These are phyloP conservation scores for Pseudonaja textilis DNA, from an alignment of 2,113 vertebrate species.

Conservation along the genomic window DNA sequence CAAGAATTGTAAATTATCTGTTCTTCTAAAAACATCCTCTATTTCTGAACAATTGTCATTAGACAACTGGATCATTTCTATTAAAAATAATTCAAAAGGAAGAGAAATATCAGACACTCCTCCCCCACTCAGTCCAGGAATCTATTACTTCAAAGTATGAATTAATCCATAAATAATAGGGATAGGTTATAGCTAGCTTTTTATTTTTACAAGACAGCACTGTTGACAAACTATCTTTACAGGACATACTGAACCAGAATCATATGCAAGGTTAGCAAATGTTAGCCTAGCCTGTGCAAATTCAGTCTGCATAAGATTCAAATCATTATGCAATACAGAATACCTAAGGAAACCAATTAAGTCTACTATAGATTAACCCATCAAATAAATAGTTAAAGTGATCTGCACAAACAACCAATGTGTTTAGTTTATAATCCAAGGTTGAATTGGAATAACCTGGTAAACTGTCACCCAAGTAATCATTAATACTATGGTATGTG, in stretches of 20 bases:
- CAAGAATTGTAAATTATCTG: not conserved
- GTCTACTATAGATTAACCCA: not conserved
- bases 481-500: not conserved
- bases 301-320: not conserved
- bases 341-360: not conserved
- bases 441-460: not conserved
- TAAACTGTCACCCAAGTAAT: not conserved
- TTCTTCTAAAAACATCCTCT: not conserved
- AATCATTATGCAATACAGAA: not conserved
- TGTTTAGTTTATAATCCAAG: not conserved
- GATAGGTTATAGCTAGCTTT: not conserved
- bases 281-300: not conserved
- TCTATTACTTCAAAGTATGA: not conserved
- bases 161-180: not conserved
- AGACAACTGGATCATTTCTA: not conserved
- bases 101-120: not conserved
- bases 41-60: not conserved
- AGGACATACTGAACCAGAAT: not conserved
- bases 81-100: not conserved
- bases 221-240: not conserved
- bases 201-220: not conserved
- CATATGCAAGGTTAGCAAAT: not conserved
- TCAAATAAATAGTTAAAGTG: not conserved
- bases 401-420: not conserved
- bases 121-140: not conserved